Evolutionary conservation across 2,113 vertebrate species (phyloP).

Genomic region (Serilophus lunatus): DNA sequence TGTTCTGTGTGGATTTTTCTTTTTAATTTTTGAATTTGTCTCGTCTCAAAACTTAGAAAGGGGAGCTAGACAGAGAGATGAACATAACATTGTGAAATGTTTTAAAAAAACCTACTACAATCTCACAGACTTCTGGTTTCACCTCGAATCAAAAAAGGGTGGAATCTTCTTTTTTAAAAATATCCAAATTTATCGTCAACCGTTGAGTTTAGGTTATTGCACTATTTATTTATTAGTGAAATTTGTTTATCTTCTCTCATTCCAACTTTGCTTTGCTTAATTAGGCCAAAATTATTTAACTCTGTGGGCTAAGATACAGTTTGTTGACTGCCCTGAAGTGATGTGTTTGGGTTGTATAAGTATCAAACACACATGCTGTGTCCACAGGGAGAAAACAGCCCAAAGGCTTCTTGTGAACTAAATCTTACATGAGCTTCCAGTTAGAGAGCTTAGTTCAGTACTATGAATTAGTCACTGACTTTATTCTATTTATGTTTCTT

Average conservation of each 20-base stretch:
- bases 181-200: neutral
- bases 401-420: neutral
- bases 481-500: neutral
- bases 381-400: neutral
- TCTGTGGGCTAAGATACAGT: neutral
- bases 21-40: neutral
- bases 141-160: neutral
- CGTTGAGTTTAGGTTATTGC: neutral
- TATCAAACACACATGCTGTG: neutral
- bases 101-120: neutral
- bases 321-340: neutral
- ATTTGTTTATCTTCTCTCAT: neutral
- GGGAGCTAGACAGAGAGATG: neutral
- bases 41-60: neutral
- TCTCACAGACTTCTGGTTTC: neutral
- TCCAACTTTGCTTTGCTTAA: neutral
- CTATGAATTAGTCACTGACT: neutral
- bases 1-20: neutral
- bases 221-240: neutral
- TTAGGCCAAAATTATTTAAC: neutral
- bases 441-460: neutral
- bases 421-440: neutral
- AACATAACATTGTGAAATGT: neutral
- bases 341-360: neutral
- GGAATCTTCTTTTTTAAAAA: neutral